Evolutionary conservation across 2,113 vertebrate species (phyloP), one percentile per base, ranked within the genome.

Genomic region (Oophaga pumilio): DNA sequence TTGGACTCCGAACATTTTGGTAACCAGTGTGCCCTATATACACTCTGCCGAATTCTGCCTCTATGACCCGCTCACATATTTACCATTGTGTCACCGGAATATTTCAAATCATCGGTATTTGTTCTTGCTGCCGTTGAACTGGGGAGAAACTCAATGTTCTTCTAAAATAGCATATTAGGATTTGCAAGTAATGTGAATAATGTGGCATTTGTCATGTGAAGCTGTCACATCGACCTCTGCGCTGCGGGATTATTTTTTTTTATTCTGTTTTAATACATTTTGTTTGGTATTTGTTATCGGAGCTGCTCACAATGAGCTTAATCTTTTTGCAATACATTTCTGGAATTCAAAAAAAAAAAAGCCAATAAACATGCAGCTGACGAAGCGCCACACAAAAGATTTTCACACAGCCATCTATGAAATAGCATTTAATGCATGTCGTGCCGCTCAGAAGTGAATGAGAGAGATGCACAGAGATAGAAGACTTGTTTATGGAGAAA

Each of bases 131-230:
- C 62, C 53, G 11, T 69, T 83, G 62, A 83, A 52, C 81, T 68
- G 81, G 33, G 64, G 62, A 76, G 57, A 76, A 64, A 76, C 56
- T 62, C 84, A 76, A 62, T 76, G 84, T 60, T 85, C 69, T 60
- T 59, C 53, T 62, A 76, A 85, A 76, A 76, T 43, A 76, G 71
- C 71, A 85, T 50, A 76, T 76, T 73, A 73, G 69, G 69, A 85
- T 85, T 74, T 85, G 71, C 69, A 50, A 76, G 69, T 83, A 83
- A 83, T 85, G 71, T 76, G 71, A 85, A 85, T 85, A 85, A 76
- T 60, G 71, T 74, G 24, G 56, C 71, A 76, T 85, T 85, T 85
- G 84, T 85, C 69, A 85, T 85, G 26, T 60, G 56, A 85, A 22
- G 84, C 26, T 85, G 69, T 76, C 33, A 60, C 69, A 76, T 14